Base-by-base conservation (phyloP, 2,888 invertebrate species). In the Perizoma affinitatum region DNA sequence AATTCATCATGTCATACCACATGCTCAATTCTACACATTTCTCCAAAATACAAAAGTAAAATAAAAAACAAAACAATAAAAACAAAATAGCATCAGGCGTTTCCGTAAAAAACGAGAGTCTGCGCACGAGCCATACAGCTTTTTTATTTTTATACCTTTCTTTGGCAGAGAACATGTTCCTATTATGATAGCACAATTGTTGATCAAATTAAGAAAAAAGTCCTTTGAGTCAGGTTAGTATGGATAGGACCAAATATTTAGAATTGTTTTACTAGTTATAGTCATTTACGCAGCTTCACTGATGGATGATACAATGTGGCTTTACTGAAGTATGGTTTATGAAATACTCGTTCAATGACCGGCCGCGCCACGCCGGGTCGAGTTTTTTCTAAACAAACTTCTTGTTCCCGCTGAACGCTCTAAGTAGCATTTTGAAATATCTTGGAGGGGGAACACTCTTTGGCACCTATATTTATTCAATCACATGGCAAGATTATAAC, bases 201-300 rank as follows among this genome's bases (percentile, higher is more conserved):
- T 86, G 87, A 87, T 87, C 83, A 83, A 89, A 88, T 86, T 85
- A 84, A 84, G 82, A 88, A 90, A 90, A 89, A 86, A 84, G 74
- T 63, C 58, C 71, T 61, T 57, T 6, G 53, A 54, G 70, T 35
- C 63, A 70, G 67, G 61, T 57, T 73, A 70, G 52, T 72, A 42
- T 80, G 84, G 90, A 88, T 79, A 76, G 10, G 79, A 56, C 54
- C 8, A 38, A 38, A 22, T 22, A 22, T 3, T 22, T 22, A 22
- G 22, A 22, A 22, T 22, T 22, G 22, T 22, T 22, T 22, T 22
- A 2, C 22, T 22, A 2, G 22, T 22, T 22, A 22, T 22, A 22
- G n/a, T n/a, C n/a, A n/a, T n/a, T n/a, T n/a, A n/a, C n/a, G n/a
- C n/a, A n/a, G n/a, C 22, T 22, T 22, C 1, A 22, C 22, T 22